Conservation (phyloP, 2,888 invertebrate genomes). For the Drosophila kambysellisi region DNA sequence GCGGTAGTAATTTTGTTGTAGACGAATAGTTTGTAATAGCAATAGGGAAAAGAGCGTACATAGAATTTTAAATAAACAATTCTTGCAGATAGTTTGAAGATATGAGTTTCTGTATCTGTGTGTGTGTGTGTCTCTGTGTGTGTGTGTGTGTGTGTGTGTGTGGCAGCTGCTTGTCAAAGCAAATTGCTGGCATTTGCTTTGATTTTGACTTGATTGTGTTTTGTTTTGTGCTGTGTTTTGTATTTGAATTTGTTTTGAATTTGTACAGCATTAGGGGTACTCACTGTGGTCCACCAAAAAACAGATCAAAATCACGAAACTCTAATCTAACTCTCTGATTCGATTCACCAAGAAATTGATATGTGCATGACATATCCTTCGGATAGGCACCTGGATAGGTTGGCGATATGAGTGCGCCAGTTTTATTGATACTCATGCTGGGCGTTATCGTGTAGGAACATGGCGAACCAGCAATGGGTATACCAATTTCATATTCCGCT, state of each 20-base stretch:
- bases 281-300: conserved; percentile 99
- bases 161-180: conserved; percentile 67
- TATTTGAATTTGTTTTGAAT: conserved; percentile 4
- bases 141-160: conserved; percentile 16
- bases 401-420: conserved; percentile 96
- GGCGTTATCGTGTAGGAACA: conserved; percentile 95
- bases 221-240: conserved; percentile 13
- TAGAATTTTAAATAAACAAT: conserved; percentile 50
- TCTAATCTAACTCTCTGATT: conserved; percentile 97
- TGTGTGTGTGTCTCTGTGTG: conserved; percentile 9
- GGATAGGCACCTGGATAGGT: conserved; percentile 99
- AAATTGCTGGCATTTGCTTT: conserved; percentile 69
- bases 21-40: conserved; percentile 43
- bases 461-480: conserved; percentile 92
- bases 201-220: conserved; percentile 63
- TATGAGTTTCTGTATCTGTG: conserved; percentile 10
- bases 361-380: conserved; percentile 96
- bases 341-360: conserved; percentile 95
- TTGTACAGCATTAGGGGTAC: conserved; percentile 85
- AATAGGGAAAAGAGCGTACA: conserved; percentile 31
- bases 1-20: conserved; percentile 47
- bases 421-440: conserved; percentile 87
- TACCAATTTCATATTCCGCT: conserved; percentile 97
- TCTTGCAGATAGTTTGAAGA: conserved; percentile 56
- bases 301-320: conserved; percentile 99